Evolutionary conservation across 2,113 vertebrate genomes (phyloP).

Genomic region (Megaptera novaeangliae): DNA sequence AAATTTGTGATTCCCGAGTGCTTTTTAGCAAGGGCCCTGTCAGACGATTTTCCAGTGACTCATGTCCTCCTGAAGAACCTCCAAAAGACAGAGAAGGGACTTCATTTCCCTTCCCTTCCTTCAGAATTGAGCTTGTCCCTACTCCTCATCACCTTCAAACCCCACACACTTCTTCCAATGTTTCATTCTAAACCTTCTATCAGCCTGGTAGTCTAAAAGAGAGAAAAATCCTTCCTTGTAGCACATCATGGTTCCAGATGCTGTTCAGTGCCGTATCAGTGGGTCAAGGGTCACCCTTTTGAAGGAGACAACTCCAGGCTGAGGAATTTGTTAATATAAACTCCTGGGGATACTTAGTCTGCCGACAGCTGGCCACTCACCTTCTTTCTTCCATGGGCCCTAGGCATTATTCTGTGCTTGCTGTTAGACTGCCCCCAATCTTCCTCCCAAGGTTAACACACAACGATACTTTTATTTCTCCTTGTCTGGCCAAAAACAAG

Average conservation of each 20-base stretch:
- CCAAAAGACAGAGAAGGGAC: background rate
- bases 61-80: background rate
- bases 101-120: background rate
- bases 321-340: background rate
- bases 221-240: background rate
- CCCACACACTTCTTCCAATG: background rate
- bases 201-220: background rate
- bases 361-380: background rate
- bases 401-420: background rate
- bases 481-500: background rate
- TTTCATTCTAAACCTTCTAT: background rate
- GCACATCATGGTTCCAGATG: background rate
- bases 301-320: background rate
- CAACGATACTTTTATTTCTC: background rate
- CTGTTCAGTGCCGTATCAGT: background rate
- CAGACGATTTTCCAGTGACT: conserved; percentile 8
- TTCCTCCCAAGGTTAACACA: background rate
- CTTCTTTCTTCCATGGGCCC: background rate
- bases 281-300: background rate
- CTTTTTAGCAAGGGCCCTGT: background rate
- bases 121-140: background rate
- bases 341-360: background rate
- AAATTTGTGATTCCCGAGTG: background rate
- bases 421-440: background rate
- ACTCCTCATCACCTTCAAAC: background rate